Evolutionary conservation across 2,113 vertebrate genomes (phyloP).

Genomic region (Gobius niger): DNA sequence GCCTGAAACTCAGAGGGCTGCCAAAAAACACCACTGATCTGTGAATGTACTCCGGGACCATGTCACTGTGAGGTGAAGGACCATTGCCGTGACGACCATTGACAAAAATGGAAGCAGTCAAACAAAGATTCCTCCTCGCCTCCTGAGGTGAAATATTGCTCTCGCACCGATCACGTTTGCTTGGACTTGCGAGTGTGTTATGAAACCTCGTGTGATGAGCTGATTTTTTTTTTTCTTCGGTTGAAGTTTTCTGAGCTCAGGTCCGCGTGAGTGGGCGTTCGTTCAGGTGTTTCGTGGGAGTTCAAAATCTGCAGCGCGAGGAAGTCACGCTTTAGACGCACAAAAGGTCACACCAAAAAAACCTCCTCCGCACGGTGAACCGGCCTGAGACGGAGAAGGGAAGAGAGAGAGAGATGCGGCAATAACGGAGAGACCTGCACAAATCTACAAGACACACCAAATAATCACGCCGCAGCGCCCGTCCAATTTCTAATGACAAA

Average conservation of each 20-base stretch:
- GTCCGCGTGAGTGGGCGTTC: conserved; percentile 41
- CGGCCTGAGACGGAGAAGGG: conserved; percentile 10
- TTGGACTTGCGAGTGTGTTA: not conserved
- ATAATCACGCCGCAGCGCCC: not conserved
- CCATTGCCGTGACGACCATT: too few species aligned
- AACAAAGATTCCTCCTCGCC: too few species aligned
- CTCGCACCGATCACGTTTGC: not conserved
- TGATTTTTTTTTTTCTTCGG: not conserved
- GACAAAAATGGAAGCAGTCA: too few species aligned
- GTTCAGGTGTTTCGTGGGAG: conserved; percentile 43
- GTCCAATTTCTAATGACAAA: not conserved
- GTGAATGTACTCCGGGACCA: too few species aligned
- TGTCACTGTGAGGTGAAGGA: too few species aligned
- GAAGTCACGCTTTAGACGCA: conserved; percentile 18
- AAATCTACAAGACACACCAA: conserved; percentile 7
- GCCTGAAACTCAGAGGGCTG: too few species aligned
- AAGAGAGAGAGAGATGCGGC: not conserved
- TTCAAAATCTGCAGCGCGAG: conserved; percentile 9
- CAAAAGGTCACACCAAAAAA: conserved; percentile 23
- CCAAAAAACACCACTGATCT: too few species aligned
- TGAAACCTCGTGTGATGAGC: not conserved
- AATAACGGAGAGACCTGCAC: too few species aligned
- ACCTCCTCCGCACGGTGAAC: conserved; percentile 18
- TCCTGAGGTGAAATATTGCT: too few species aligned
- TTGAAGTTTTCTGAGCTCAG: not conserved